These are phyloP conservation scores for Hoplostethus atlanticus DNA, from an alignment of 2,797 vertebrate species.

Conservation along the genomic window DNA sequence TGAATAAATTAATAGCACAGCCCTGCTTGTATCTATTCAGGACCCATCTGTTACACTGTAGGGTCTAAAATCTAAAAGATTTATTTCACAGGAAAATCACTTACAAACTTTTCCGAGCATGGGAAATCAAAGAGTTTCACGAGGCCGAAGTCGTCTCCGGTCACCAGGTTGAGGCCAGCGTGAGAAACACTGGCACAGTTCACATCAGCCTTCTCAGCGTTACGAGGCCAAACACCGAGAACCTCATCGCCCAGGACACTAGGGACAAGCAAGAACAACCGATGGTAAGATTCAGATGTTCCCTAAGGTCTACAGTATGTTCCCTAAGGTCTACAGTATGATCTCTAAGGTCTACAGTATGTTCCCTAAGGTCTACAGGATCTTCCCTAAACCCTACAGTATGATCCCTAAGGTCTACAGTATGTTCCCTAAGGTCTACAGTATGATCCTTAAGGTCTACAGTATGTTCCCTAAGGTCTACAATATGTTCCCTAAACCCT, in stretches of 20 bases:
- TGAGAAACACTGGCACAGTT: conserved; percentile 95
- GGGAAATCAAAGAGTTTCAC: conserved; percentile 98
- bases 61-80: too few species aligned
- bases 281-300: neutral
- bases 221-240: conserved; percentile 95
- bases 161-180: conserved; percentile 90
- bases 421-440: neutral
- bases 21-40: too few species aligned
- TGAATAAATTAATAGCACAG: too few species aligned
- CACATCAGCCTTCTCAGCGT: conserved; percentile 93
- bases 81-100: conserved; percentile 50
- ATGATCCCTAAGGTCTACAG: neutral
- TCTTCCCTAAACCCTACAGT: neutral
- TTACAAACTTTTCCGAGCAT: conserved; percentile 94
- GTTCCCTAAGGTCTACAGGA: neutral
- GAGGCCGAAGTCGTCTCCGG: conserved; percentile 95
- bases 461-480: neutral
- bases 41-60: too few species aligned
- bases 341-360: neutral
- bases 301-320: neutral
- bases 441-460: too few species aligned
- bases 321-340: too few species aligned
- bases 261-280: too few species aligned
- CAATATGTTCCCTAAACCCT: neutral
- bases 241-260: conserved; percentile 96